Percentiles rank a stretch among this genome's conserved stretches.
These are phyloP conservation scores for Chrysolina americana DNA, from an alignment of 2,888 invertebrate genomes.

Conservation along the genomic window DNA sequence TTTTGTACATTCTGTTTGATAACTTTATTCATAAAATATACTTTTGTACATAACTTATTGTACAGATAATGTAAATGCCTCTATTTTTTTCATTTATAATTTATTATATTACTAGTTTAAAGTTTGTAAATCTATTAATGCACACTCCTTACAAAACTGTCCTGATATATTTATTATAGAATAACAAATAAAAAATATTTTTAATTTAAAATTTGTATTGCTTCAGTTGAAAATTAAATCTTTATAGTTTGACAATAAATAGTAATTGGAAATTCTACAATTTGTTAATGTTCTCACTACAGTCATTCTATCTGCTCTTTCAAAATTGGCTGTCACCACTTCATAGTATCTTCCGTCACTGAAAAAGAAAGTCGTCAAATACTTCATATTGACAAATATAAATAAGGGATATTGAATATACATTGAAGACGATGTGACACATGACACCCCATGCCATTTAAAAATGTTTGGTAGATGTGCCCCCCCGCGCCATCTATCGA, in stretches of 20 bases:
- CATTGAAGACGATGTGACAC: no score
- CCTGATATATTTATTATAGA: conserved; percentile 43
- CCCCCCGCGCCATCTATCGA: no score
- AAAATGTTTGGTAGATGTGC: no score
- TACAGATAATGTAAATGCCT: conserved; percentile 36
- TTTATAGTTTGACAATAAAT: conserved; percentile 92
- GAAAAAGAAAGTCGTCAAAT: conserved; percentile 58
- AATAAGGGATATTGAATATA: not conserved
- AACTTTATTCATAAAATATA: conserved; percentile 9
- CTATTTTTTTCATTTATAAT: conserved; percentile 34
- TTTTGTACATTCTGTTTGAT: conserved; percentile 23
- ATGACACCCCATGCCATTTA: no score
- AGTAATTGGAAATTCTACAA: conserved; percentile 94
- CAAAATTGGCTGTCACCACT: conserved; percentile 99
- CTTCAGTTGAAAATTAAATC: conserved; percentile 90
- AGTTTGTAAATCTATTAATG: conserved; percentile 31
- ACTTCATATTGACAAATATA: not conserved
- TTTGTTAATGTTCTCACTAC: conserved; percentile 98
- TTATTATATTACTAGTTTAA: conserved; percentile 11
- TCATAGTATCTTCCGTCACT: conserved; percentile 99
- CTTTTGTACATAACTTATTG: conserved; percentile 38
- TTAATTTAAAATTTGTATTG: conserved; percentile 34
- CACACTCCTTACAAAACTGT: conserved; percentile 30
- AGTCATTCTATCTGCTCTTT: conserved; percentile 95
- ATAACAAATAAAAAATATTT: conserved; percentile 46